These are phyloP conservation scores for Platypus cylindrus DNA, from an alignment of 2,888 invertebrate species.

Conservation along the genomic window DNA sequence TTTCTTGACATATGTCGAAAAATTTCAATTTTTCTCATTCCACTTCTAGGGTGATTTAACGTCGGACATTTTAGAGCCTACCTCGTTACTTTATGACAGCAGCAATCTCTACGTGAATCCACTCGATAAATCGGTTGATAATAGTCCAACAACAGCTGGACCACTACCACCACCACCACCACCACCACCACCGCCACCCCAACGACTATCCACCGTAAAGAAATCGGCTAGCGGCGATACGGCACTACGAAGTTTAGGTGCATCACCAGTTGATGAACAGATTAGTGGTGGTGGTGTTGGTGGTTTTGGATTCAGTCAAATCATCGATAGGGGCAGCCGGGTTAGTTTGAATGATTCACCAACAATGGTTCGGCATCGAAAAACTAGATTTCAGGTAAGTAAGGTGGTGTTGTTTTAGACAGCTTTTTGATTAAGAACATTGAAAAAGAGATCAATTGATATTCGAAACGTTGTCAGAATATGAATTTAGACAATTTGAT, in stretches of 20 bases:
- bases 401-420: too few relatives aligned
- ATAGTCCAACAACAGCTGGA: slow-evolving; percentile 35
- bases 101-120: slow-evolving; percentile 85
- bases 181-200: slow-evolving; percentile 18
- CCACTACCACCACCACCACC: slow-evolving; percentile 20
- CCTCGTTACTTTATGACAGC: slow-evolving; percentile 49
- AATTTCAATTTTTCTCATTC: slow-evolving; percentile 2
- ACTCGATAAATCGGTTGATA: slow-evolving; percentile 49
- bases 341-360: slow-evolving; percentile 53
- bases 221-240: slow-evolving; percentile 53
- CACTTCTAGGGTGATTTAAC: slow-evolving; percentile 35
- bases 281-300: slow-evolving; percentile 34
- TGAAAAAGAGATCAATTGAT: too few relatives aligned
- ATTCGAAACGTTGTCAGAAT: too few relatives aligned
- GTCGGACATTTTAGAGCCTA: slow-evolving; percentile 33
- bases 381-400: slow-evolving; percentile 63
- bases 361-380: slow-evolving; percentile 70
- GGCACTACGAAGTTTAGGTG: slow-evolving; percentile 52
- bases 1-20: neutral
- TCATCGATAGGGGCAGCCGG: slow-evolving; percentile 37
- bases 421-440: too few relatives aligned
- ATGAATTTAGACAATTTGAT: too few relatives aligned
- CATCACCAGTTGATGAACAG: slow-evolving; percentile 43
- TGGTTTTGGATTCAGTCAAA: slow-evolving; percentile 36
- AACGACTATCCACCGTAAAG: slow-evolving; percentile 12